These are phyloP conservation scores for Aspidoscelis tigris DNA, from an alignment of 2,113 vertebrate species.

Conservation along the genomic window DNA sequence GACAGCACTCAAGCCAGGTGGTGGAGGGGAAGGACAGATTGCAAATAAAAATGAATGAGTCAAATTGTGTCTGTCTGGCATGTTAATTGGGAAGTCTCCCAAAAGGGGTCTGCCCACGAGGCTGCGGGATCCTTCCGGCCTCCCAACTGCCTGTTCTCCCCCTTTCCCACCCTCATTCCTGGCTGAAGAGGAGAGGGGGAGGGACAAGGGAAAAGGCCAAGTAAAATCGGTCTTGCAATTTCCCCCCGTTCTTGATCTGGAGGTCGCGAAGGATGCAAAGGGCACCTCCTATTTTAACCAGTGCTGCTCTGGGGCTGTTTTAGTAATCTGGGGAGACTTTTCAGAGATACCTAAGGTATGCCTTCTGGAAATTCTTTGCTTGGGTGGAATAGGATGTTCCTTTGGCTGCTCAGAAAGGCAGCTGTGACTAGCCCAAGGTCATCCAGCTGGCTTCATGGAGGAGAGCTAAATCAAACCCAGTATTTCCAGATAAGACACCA, in stretches of 20 bases:
- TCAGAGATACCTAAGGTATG: background rate
- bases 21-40: background rate
- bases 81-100: background rate
- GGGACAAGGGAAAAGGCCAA: background rate
- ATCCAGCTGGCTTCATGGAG: no score
- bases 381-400: no score
- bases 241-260: background rate
- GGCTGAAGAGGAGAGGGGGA: background rate
- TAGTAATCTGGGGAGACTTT: background rate
- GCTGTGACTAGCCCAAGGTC: no score
- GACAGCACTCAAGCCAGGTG: background rate
- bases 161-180: background rate
- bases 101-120: background rate
- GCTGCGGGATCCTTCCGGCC: background rate
- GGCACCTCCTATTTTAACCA: background rate
- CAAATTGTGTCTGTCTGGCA: background rate
- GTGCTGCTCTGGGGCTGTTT: background rate
- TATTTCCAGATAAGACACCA: no score
- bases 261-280: background rate
- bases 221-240: background rate
- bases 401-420: no score
- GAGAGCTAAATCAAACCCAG: no score
- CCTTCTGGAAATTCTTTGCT: background rate
- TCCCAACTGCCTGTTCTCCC: fast-evolving
- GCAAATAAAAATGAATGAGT: background rate